These are phyloP conservation scores for Catocala fraxini DNA, from an alignment of 2,888 invertebrate species.

Conservation along the genomic window DNA sequence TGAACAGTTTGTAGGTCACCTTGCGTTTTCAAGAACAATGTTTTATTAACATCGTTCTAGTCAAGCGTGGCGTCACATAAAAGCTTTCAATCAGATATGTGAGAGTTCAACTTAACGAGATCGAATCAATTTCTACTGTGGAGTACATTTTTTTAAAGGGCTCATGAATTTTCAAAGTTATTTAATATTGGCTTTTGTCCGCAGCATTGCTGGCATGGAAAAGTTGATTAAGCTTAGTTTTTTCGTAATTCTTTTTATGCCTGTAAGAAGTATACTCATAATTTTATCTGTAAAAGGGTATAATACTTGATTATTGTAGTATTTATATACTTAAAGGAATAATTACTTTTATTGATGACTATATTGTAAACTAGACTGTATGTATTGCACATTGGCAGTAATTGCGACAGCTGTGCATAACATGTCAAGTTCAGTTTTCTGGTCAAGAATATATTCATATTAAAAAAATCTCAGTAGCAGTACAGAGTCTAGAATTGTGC, in stretches of 20 bases:
- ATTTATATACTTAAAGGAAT: no score
- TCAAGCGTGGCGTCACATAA: background rate
- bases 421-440: no score
- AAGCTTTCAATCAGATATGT: constrained; percentile 1
- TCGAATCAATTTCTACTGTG: background rate
- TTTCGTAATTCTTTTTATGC: background rate
- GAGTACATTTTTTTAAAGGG: background rate
- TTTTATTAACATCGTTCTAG: background rate
- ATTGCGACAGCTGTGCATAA: no score
- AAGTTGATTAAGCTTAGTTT: background rate
- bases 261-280: no score
- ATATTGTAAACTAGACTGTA: no score
- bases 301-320: no score
- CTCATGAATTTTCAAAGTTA: constrained; percentile 2
- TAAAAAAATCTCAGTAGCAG: no score
- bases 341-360: no score
- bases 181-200: constrained; percentile 5
- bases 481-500: no score
- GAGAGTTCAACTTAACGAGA: background rate
- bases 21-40: background rate
- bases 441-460: no score
- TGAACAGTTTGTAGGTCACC: constrained; percentile 1
- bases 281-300: no score
- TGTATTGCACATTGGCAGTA: no score
- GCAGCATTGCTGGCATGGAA: background rate